phyloP scores from a whole-genome alignment of 1,140 invertebrate genomes.

The Dreissena rostriformis region DNA sequence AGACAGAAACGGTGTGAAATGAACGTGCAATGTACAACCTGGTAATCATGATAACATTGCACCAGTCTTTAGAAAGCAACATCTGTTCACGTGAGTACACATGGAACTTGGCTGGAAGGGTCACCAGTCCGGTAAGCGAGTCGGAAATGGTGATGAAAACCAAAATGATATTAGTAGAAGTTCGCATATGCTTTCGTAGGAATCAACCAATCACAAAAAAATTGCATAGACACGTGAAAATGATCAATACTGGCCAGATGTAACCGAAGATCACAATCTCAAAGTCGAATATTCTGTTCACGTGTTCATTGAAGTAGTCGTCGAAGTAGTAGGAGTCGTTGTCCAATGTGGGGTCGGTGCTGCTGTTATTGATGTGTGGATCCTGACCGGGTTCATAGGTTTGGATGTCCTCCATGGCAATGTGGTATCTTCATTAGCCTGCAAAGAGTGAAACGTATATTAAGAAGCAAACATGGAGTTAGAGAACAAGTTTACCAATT shows the following conservation, averaged over 20 bases:
- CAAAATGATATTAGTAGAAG: no score
- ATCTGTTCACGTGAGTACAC: constrained; percentile 13
- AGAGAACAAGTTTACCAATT: no score
- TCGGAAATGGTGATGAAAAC: no score
- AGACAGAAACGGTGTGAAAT: constrained; percentile 47
- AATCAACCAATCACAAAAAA: constrained; percentile 27
- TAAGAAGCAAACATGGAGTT: no score
- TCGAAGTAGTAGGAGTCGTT: not conserved
- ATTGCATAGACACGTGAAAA: constrained; percentile 26
- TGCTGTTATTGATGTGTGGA: not conserved
- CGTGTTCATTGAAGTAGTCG: constrained; percentile 5
- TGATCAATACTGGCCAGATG: constrained; percentile 32
- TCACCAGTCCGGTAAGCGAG: no score
- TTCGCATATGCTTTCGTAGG: no score
- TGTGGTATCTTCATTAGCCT: no score
- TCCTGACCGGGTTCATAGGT: no score
- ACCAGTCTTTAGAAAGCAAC: constrained; percentile 37
- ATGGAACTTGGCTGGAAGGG: constrained; percentile 41
- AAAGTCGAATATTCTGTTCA: constrained; percentile 35
- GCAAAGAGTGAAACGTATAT: no score
- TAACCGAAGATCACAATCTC: constrained; percentile 34
- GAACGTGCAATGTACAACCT: constrained; percentile 45
- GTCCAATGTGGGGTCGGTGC: not conserved
- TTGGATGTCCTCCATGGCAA: no score
- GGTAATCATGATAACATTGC: constrained; percentile 23